These are phyloP conservation scores for Branchellion lobata DNA, from an alignment of 2,888 invertebrate genomes.

Conservation along the genomic window DNA sequence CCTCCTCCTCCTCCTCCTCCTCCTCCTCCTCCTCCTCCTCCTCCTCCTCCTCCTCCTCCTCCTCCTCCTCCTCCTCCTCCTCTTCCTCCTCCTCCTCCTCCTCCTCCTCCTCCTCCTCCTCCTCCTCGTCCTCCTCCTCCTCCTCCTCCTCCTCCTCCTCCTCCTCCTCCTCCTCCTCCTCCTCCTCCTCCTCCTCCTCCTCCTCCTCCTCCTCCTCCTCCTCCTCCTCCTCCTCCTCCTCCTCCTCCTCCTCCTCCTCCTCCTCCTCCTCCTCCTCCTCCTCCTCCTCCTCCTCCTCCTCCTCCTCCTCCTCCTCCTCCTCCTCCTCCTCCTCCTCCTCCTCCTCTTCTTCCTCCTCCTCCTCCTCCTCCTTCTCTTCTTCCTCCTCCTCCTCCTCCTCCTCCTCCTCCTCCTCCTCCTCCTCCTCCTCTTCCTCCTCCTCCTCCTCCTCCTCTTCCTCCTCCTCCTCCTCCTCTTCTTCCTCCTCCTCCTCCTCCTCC, in stretches of 20 bases:
- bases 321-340: neutral
- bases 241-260: conserved; percentile 17
- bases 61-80: neutral
- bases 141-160: neutral
- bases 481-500: conserved; percentile 15
- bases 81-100: neutral
- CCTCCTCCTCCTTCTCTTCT: conserved; percentile 19
- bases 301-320: neutral
- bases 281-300: neutral
- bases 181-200: neutral
- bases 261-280: conserved; percentile 2
- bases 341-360: neutral
- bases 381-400: neutral
- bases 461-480: conserved; percentile 2
- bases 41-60: neutral
- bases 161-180: neutral
- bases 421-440: neutral
- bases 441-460: neutral
- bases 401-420: conserved; percentile 5
- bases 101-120: neutral
- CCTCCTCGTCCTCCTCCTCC: conserved; percentile 8
- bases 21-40: neutral
- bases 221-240: neutral
- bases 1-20: too few species aligned
- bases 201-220: neutral